Base-by-base conservation (phyloP, 2,888 invertebrate species). In the Elmis aenea region DNA sequence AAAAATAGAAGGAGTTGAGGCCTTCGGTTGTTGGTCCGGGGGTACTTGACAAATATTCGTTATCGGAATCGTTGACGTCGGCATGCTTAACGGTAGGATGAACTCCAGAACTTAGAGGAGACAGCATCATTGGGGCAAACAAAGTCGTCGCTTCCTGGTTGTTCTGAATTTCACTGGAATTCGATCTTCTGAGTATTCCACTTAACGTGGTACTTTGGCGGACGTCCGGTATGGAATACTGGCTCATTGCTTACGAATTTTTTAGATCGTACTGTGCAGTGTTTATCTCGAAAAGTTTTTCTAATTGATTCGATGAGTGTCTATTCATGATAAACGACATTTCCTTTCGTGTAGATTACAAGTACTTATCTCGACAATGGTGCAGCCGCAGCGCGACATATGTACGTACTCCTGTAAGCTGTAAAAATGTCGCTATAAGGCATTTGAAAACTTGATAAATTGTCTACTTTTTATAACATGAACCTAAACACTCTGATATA, bases 1-100 rank as follows among this genome's bases (percentile, higher is more conserved):
- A 75, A 49, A 75, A 74, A 48, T 72, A 75, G 44, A 74, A 74
- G 29, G 74, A 74, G 52, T 74, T 69, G 55, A 75, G 70, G 35
- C 59, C 55, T 33, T 43, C 43, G 5, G 39, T 32, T 2, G 73
- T 72, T 33, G 54, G 46, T 14, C 36, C 35, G n/a, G 49, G 50
- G 26, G 50, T 45, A 14, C 37, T 30, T 20, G 40, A 47, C 25
- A 47, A 31, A 14, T 43, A 33, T 27, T 34, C 33, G n/a, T 31
- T 26, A 24, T 49, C 45, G n/a, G 50, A 33, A 15, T 41, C 37
- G 33, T 54, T 51, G 20, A 14, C 32, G 26, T 48, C 51, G 12
- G 34, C 27, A 15, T 29, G 30, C 21, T 38, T 38, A 9, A 44
- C 33, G 18, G 43, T 42, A 6, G 46, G 42, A 16, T 44, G 39